phyloP scores from a whole-genome alignment of 2,797 vertebrate species.

The Lindbergichthys nudifrons region DNA sequence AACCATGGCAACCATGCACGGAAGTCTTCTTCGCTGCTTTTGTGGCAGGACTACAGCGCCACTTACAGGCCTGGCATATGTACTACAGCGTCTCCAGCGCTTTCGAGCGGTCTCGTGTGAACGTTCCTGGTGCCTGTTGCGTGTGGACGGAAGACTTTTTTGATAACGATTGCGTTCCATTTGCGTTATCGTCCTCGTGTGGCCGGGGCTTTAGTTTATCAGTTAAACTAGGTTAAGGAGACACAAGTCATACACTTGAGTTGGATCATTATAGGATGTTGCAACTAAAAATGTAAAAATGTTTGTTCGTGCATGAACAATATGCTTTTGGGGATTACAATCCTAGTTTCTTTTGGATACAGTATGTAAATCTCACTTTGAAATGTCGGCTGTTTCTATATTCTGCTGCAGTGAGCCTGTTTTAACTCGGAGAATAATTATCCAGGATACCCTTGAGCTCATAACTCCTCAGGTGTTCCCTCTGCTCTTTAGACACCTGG shows the following conservation, averaged over 20 bases:
- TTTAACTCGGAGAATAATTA: conserved; percentile 52
- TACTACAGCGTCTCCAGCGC: too few species aligned
- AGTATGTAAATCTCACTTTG: conserved; percentile 41
- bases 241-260: conserved; percentile 17
- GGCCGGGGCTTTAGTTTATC: not conserved
- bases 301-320: conserved; percentile 18
- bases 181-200: too few species aligned
- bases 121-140: too few species aligned
- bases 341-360: not conserved
- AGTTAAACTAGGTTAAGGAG: conserved; percentile 42
- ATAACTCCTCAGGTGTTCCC: conserved; percentile 51
- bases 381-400: conserved; percentile 9
- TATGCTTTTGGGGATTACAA: conserved; percentile 11
- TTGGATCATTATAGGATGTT: not conserved
- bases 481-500: conserved; percentile 46
- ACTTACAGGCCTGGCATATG: too few species aligned
- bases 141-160: too few species aligned
- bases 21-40: too few species aligned
- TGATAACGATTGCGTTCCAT: too few species aligned
- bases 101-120: too few species aligned
- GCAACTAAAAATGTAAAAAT: not conserved
- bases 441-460: conserved; percentile 32
- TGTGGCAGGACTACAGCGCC: too few species aligned
- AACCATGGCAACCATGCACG: too few species aligned
- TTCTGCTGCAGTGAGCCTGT: conserved; percentile 12